phyloP scores from a whole-genome alignment of 2,888 invertebrate species.

The Drosophila prostipennis region DNA sequence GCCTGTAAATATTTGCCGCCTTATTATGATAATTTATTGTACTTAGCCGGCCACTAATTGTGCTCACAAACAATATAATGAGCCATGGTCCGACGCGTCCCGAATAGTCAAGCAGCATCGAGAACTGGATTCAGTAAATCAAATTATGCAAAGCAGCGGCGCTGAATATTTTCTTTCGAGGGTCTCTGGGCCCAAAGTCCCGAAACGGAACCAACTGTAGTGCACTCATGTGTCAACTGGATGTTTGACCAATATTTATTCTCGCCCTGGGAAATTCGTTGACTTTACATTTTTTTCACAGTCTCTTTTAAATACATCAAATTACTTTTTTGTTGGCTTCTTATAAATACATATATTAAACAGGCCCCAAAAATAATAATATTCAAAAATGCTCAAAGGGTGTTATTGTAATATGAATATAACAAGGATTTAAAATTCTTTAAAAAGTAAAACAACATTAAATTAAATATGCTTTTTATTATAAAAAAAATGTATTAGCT shows the following conservation, averaged over 20 bases:
- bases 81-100: conserved; percentile 28
- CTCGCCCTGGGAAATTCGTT: conserved; percentile 17
- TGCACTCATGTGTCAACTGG: conserved; percentile 36
- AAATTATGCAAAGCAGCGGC: conserved; percentile 63
- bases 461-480: too few species aligned
- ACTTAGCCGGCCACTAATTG: conserved; percentile 62
- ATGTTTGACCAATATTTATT: conserved; percentile 58
- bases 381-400: too few species aligned
- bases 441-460: too few species aligned
- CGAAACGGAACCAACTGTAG: conserved; percentile 11
- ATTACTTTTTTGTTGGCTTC: not conserved
- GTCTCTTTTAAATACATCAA: conserved; percentile 4
- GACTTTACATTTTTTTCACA: conserved; percentile 7
- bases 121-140: conserved; percentile 42
- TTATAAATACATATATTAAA: not conserved
- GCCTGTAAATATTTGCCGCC: conserved; percentile 31
- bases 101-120: conserved; percentile 43
- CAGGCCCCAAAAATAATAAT: not conserved
- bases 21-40: conserved; percentile 71
- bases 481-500: too few species aligned
- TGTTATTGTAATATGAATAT: too few species aligned
- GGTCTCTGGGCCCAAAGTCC: conserved; percentile 4
- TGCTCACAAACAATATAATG: conserved; percentile 38
- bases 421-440: too few species aligned
- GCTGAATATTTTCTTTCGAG: conserved; percentile 9